Evolutionary conservation across 2,797 vertebrate genomes (phyloP), one percentile per base, ranked within the genome.

Genomic region (Eremophila alpestris): DNA sequence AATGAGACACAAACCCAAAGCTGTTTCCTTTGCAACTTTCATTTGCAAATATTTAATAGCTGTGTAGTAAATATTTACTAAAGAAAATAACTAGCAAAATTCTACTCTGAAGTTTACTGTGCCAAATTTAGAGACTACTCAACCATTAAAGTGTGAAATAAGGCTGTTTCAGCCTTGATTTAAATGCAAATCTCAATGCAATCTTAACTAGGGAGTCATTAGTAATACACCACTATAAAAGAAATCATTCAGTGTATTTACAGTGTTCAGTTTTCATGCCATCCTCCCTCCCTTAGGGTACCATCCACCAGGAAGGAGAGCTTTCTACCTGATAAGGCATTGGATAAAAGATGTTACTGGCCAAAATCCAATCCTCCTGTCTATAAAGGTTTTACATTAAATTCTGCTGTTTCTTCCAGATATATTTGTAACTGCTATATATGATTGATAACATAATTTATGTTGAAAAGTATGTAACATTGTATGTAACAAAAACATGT

Each of bases 141-240:
- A 79, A 45, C 59, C 63, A 70, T 76, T 93, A 52, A 96, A 76
- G 67, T 86, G 67, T 93, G 87, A 94, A 96, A 95, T 58, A 73
- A 87, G 59, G 24, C 41, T 84, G 80, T 95, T 95, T 88, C 63
- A 90, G 45, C 64, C 36, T 86, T 95, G 80, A 91, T 95, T 93
- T 94, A 90, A 93, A 94, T 93, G 89, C 59, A 81, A 86, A 90
- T 94, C 67, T 94, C 89, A 93, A 52, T 11, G 17, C 48, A 73
- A 0, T 80, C 79, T 91, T 90, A 79, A 73, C 73, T 86, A 6
- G 4, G 84, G 52, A 94, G 48, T 74, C 63, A 86, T 96, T 93
- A 93, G 65, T 89, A 92, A 40, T 49, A 79, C 2, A 1, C n/a
- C 36, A 45, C 59, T 68, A 73, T 69, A 69, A 94, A 94, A 91